Evolutionary conservation across 2,888 invertebrate species (phyloP), one percentile per base, ranked within the genome.

Genomic region (Baccha elongata): DNA sequence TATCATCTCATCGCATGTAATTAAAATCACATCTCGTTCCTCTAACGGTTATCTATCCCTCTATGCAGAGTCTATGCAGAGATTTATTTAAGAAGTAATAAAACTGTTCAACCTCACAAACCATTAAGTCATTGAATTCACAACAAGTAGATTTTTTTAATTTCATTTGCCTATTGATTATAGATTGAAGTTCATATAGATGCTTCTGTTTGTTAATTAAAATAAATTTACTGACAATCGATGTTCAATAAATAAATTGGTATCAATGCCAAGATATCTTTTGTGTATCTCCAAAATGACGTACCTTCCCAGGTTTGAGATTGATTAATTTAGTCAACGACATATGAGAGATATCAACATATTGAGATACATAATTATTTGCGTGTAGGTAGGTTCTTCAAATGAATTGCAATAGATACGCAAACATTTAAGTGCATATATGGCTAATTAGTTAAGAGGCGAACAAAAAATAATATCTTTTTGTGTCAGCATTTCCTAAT

Each of bases 171-270:
- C 42, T 15, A 44, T 62, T 44, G 8, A 44, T 21, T 11, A 44
- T 10, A 2, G 11, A 46, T 50, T 50, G 48, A 13, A 50, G 13
- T 29, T 15, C 50, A 17, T 52, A 10, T 52, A 13, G 8, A 8
- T 48, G 8, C 10, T 3, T 26, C 5, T 1, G 4, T 29, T 52
- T 52, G 15, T 29, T 17, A 15, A 52, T 52, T 52, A 29, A 50
- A 29, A 50, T 17, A 76, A 76, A 62, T 53, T 46, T 37, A 23
- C 62, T 40, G 37, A 46, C 69, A 76, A 76, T 62, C 69, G 48
- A 69, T 32, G 64, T 69, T 52, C 11, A 52, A 52, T 32, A 52
- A 29, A 52, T 52, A 52, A 69, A 64, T 69, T 64, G 55, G 46
- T 55, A 64, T 76, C 76, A 69, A 69, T 69, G 69, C 29, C 75